phyloP scores from a whole-genome alignment of 1,140 invertebrate species.

The Schlechtendalia chinensis region DNA sequence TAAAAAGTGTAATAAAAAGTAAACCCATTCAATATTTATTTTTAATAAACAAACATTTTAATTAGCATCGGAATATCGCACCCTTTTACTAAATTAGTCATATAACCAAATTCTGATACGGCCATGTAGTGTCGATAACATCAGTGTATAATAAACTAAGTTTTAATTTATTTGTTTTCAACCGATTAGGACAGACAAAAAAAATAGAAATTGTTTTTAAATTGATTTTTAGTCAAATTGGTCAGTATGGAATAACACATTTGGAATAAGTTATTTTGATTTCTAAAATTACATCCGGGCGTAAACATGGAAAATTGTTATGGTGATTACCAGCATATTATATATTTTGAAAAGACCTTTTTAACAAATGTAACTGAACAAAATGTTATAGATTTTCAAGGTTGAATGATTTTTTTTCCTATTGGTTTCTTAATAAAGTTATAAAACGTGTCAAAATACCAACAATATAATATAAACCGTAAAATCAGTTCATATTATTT shows the following conservation, averaged over 20 bases:
- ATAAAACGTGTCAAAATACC: conserved; percentile 44
- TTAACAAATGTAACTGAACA: conserved; percentile 12
- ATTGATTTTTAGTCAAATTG: conserved; percentile 25
- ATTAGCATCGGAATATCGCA: conserved; percentile 3
- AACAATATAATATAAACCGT: conserved; percentile 19
- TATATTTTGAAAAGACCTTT: conserved; percentile 42
- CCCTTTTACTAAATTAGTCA: conserved; percentile 12
- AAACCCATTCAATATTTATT: conserved; percentile 26
- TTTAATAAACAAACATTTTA: conserved; percentile 11
- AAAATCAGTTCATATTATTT: conserved; percentile 28
- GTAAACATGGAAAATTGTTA: conserved; percentile 6
- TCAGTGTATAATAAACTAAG: neutral
- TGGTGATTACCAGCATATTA: conserved; percentile 19
- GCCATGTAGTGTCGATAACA: conserved; percentile 5
- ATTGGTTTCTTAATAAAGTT: conserved; percentile 17
- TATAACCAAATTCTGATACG: neutral
- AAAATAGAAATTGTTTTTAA: conserved; percentile 28
- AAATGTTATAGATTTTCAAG: conserved; percentile 40
- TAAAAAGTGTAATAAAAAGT: neutral
- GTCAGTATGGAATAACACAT: conserved; percentile 16
- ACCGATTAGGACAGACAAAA: conserved; percentile 2
- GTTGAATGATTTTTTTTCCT: neutral
- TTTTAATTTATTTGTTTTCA: conserved; percentile 36
- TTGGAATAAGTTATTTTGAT: conserved; percentile 18
- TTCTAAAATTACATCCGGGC: neutral